Evolutionary conservation across 2,113 vertebrate genomes (phyloP).

Genomic region (Aythya baeri): DNA sequence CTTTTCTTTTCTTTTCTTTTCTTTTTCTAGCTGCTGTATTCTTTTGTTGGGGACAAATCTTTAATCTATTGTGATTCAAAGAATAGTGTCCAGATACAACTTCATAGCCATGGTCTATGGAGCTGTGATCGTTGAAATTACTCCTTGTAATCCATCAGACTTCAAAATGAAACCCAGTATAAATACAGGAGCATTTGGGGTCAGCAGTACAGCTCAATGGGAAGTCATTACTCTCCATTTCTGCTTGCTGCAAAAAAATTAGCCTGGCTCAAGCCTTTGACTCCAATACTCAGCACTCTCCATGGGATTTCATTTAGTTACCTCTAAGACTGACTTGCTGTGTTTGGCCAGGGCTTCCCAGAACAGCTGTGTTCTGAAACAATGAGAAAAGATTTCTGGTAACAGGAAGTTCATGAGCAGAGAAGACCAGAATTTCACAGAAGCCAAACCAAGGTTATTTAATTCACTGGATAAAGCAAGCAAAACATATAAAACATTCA

Average conservation of each 20-base stretch:
- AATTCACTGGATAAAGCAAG: constrained; percentile 11
- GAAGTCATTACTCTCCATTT: neutral
- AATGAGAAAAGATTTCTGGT: constrained; percentile 3
- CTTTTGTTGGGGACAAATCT: neutral
- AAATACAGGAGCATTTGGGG: neutral
- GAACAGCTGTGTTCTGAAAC: constrained; percentile 47
- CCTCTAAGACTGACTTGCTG: neutral
- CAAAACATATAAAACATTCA: constrained; percentile 21
- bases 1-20: too few relatives aligned
- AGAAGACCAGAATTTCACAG: constrained; percentile 17
- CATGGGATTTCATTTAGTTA: neutral
- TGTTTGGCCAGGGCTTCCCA: constrained; percentile 7
- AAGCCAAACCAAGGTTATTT: neutral
- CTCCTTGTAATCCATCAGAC: neutral
- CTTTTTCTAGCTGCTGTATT: neutral
- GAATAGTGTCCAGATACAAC: neutral
- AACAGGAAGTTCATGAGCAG: neutral
- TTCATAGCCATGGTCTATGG: neutral
- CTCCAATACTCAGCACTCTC: neutral
- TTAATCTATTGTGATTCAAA: neutral
- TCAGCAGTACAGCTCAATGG: neutral
- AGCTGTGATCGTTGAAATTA: neutral
- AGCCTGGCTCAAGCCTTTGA: neutral
- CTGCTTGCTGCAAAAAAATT: neutral
- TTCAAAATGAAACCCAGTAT: neutral